Evolutionary conservation across 2,113 vertebrate genomes (phyloP), one percentile per base, ranked within the genome.

Genomic region (Erythrocercus mccallii): DNA sequence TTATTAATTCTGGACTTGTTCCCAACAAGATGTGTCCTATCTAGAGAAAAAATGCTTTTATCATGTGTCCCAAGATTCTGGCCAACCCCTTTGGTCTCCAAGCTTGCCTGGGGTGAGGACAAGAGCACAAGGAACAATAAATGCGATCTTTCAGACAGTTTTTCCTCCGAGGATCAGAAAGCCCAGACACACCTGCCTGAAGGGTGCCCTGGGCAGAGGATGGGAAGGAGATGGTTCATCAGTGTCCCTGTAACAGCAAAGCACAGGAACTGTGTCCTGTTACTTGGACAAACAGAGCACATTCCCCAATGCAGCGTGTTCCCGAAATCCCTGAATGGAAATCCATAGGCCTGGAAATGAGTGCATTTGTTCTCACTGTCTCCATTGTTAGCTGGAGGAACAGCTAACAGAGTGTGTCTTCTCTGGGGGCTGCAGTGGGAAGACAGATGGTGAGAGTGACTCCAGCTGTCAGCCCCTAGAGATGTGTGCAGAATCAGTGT

Each of bases 391-490:
- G 86, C 61, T 70, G 81, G 53, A 90, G 68, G 69, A 91, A 53
- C 2, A 84, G 81, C 70, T 74, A 85, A 74, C 70, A 57, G 70
- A 48, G 9, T 15, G 58, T 16, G 1, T 54, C 94, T 76, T 92
- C 92, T 81, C 86, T 44, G 19, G 86, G 83, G 86, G 81, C 81
- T 66, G 86, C 38, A 23, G 81, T 0, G 0, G 62, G 66, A 73
- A 90, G 94, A 85, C 74, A 90, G 94, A 96, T 95, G 92, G 84
- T 47, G 61, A 89, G 81, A 95, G 83, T 62, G 77, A 66, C 95
- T 87, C 48, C 38, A 22, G 83, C 35, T 87, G 92, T 82, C 95
- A 80, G 81, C 58, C 94, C 77, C 91, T 25, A 44, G 60, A 90
- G 95, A 94, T 10, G 56, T 15, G 60, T 6, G 9, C 47, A 91